Conservation (phyloP, 2,113 vertebrate genomes). For the Ceratotherium simum region DNA sequence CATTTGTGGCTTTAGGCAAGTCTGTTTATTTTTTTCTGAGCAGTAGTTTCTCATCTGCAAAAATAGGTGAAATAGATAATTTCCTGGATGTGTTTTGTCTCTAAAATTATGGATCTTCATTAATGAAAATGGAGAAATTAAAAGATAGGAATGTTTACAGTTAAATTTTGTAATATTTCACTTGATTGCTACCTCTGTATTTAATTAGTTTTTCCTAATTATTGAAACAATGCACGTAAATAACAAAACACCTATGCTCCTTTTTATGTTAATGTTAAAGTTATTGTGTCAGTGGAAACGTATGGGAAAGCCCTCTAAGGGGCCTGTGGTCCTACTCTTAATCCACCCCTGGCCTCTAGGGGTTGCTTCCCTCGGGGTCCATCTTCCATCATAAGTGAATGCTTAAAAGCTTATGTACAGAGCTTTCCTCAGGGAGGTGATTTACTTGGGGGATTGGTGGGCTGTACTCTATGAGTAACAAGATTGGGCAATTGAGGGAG, state of each 20-base stretch:
- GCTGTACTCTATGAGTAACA: neutral
- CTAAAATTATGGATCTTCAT: neutral
- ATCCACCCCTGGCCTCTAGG: neutral
- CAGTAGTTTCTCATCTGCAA: neutral
- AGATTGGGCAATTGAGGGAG: neutral
- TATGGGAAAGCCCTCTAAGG: neutral
- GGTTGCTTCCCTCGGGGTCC: neutral
- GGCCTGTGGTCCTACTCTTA: neutral
- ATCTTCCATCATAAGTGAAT: neutral
- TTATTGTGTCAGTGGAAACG: neutral
- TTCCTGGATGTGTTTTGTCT: neutral
- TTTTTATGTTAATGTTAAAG: neutral
- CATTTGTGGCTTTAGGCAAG: neutral
- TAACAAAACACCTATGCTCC: neutral
- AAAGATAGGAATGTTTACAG: neutral
- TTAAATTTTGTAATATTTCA: neutral
- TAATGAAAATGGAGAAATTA: neutral
- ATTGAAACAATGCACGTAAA: neutral
- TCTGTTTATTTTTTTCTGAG: neutral
- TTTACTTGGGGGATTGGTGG: neutral
- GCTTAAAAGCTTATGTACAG: neutral
- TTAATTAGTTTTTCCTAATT: neutral
- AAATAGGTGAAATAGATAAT: neutral
- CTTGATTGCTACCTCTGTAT: neutral
- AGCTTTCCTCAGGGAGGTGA: neutral